Evolutionary conservation across 1,140 invertebrate species (phyloP).

Genomic region (Brachionus paranguensis): DNA sequence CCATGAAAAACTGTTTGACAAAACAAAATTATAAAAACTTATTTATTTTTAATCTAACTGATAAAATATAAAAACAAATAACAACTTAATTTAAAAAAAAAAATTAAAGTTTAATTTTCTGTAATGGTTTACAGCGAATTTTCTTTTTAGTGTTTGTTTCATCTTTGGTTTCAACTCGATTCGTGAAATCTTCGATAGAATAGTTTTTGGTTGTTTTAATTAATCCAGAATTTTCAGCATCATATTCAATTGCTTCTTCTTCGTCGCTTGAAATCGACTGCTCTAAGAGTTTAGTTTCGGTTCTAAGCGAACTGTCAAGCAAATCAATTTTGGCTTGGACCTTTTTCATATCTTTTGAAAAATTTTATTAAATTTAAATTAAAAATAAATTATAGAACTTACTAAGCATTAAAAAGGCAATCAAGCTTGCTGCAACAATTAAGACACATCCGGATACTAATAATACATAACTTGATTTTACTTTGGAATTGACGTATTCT

Average conservation of each 20-base stretch:
- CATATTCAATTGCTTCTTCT: not conserved
- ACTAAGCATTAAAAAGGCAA: not conserved
- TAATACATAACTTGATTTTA: not conserved
- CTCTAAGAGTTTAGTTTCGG: not conserved
- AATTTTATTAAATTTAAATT: not conserved
- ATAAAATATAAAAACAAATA: not conserved
- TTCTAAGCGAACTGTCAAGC: not conserved
- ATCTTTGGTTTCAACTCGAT: not conserved
- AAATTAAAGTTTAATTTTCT: not conserved
- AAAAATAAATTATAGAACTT: not conserved
- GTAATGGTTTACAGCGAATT: not conserved
- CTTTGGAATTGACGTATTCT: not conserved
- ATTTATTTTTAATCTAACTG: too few species aligned
- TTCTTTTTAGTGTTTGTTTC: not conserved
- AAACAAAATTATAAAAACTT: too few species aligned
- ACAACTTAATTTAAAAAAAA: not conserved
- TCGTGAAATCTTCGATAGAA: not conserved
- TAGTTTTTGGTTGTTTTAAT: not conserved
- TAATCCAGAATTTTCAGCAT: not conserved
- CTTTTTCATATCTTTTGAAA: slow-evolving; percentile 1
- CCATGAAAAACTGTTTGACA: not conserved
- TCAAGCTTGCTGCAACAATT: not conserved
- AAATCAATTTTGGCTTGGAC: not conserved
- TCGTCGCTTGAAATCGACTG: not conserved
- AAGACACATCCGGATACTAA: not conserved